Evolutionary conservation across 2,888 invertebrate species (phyloP).

Genomic region (Chironomus tentans): DNA sequence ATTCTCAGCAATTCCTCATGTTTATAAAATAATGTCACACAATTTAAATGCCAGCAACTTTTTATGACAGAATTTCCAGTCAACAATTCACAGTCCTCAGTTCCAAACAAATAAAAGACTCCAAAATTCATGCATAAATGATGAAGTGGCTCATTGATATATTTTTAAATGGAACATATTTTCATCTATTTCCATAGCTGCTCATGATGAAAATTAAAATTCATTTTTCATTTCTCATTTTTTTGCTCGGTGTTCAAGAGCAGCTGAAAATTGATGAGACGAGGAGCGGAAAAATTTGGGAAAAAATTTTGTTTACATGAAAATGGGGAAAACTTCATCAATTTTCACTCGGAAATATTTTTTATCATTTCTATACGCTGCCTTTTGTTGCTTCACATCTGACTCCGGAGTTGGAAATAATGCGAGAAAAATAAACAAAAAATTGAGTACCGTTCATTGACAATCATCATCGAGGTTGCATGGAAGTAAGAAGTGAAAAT

Average conservation of each 20-base stretch:
- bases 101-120: neutral
- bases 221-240: constrained; percentile 13
- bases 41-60: neutral
- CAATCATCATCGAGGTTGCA: neutral
- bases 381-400: neutral
- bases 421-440: neutral
- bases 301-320: constrained; percentile 17
- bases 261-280: neutral
- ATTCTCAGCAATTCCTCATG: neutral
- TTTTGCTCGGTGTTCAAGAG: neutral
- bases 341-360: neutral
- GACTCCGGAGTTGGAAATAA: too few species aligned
- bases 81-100: neutral
- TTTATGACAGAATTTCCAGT: neutral
- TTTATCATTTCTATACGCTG: too few species aligned
- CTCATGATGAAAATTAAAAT: constrained; percentile 6
- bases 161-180: constrained; percentile 16
- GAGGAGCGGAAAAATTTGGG: neutral
- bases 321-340: constrained; percentile 4
- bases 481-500: neutral
- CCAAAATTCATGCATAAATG: neutral
- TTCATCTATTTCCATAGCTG: neutral
- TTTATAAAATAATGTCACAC: neutral
- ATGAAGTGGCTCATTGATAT: constrained; percentile 22
- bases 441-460: neutral